These are phyloP conservation scores for Cantharis flavilabris DNA, from an alignment of 2,888 invertebrate species.

Conservation along the genomic window DNA sequence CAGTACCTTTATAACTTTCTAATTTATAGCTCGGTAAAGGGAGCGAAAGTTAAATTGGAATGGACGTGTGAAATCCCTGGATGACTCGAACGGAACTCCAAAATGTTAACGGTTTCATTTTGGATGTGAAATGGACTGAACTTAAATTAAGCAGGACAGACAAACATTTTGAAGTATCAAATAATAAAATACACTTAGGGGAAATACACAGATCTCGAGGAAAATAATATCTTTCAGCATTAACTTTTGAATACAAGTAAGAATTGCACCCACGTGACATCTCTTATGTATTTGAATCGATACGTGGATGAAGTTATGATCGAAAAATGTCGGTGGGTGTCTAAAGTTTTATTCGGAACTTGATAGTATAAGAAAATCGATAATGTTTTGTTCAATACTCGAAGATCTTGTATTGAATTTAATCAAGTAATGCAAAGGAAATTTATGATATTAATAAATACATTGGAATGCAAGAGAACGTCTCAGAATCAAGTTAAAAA, in stretches of 20 bases:
- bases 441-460: too few species aligned
- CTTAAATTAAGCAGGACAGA: too few species aligned
- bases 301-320: not conserved
- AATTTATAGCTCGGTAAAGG: not conserved
- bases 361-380: not conserved
- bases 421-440: not conserved
- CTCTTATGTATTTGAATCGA: not conserved
- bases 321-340: not conserved
- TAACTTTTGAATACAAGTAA: not conserved
- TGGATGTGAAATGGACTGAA: not conserved
- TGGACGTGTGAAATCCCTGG: not conserved
- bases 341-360: not conserved
- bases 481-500: too few species aligned
- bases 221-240: not conserved
- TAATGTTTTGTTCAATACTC: not conserved
- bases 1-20: not conserved
- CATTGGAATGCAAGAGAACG: too few species aligned
- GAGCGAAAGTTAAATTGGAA: not conserved
- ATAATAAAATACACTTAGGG: not conserved
- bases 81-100: not conserved
- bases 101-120: not conserved
- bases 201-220: not conserved
- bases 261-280: not conserved
- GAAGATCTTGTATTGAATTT: not conserved
- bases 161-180: too few species aligned